Conservation (phyloP, 2,888 invertebrate species). For the Drosophila niveifrons region DNA sequence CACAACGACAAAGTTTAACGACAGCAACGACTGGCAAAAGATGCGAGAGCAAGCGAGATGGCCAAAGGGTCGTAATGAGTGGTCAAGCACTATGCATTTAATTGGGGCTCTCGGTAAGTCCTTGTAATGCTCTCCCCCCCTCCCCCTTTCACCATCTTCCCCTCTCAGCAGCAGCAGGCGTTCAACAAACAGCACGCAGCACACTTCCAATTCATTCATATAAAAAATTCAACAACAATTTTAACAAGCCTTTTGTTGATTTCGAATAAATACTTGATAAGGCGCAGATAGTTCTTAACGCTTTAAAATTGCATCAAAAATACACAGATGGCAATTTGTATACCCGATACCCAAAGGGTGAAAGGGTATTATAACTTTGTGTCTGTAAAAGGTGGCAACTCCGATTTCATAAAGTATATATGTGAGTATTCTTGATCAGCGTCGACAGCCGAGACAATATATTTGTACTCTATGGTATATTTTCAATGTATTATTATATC, state of each 20-base stretch:
- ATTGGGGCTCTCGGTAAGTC: slow-evolving; percentile 12
- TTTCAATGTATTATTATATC: too few relatives aligned
- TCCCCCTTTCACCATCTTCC: too few relatives aligned
- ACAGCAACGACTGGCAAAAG: background rate
- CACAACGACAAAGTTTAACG: slow-evolving; percentile 24
- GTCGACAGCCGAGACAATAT: too few relatives aligned
- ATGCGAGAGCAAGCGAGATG: background rate
- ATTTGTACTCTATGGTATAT: too few relatives aligned
- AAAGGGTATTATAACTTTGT: too few relatives aligned
- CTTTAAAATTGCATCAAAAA: background rate
- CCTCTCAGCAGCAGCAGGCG: too few relatives aligned
- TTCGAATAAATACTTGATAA: background rate
- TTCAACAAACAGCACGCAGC: background rate
- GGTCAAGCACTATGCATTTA: slow-evolving; percentile 20
- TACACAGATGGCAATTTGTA: too few relatives aligned
- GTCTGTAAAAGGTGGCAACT: too few relatives aligned
- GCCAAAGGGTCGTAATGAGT: slow-evolving; percentile 1
- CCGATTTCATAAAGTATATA: too few relatives aligned
- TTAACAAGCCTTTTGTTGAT: slow-evolving; percentile 1
- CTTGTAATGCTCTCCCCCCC: background rate
- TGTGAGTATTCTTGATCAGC: too few relatives aligned
- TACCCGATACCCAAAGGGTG: too few relatives aligned
- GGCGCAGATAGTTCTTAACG: background rate
- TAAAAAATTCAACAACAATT: background rate
- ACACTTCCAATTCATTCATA: background rate